Conservation (phyloP, 2,888 invertebrate species). For the Chouioia cunea region DNA sequence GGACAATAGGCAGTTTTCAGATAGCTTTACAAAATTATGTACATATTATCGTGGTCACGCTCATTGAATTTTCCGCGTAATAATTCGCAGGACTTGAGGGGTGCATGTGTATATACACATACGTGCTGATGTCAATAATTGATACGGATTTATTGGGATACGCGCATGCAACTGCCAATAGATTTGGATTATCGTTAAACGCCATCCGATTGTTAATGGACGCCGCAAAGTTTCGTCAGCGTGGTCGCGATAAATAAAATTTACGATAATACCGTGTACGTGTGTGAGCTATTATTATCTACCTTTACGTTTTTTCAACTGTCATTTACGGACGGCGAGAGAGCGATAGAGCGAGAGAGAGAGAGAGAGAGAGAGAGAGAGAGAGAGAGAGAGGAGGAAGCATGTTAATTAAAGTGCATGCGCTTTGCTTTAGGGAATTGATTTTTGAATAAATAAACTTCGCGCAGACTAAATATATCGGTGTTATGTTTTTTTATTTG, state of each 20-base stretch:
- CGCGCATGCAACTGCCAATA: conserved; percentile 25
- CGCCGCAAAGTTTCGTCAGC: conserved; percentile 15
- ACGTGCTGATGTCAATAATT: conserved; percentile 47
- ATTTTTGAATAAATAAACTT: conserved; percentile 27
- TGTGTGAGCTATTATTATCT: conserved; percentile 9
- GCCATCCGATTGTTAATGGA: conserved; percentile 38
- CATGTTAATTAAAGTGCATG: conserved; percentile 33
- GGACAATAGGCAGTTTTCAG: too few relatives aligned
- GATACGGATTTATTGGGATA: conserved; percentile 52
- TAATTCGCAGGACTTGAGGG: too few relatives aligned
- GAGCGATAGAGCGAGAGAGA: too few relatives aligned
- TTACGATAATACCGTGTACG: conserved; percentile 11
- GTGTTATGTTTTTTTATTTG: too few relatives aligned
- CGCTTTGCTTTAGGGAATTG: conserved; percentile 23
- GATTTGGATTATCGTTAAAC: conserved; percentile 36
- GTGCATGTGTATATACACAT: not conserved
- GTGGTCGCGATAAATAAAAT: conserved; percentile 23
- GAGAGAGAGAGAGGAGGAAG: too few relatives aligned
- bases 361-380: too few relatives aligned
- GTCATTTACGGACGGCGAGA: not conserved
- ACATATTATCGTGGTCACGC: too few relatives aligned
- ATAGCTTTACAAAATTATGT: too few relatives aligned
- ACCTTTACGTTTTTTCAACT: not conserved
- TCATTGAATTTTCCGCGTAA: too few relatives aligned
- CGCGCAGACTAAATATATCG: too few relatives aligned